These are phyloP conservation scores for Psylliodes chrysocephalus DNA, from an alignment of 2,888 invertebrate species.

Conservation along the genomic window DNA sequence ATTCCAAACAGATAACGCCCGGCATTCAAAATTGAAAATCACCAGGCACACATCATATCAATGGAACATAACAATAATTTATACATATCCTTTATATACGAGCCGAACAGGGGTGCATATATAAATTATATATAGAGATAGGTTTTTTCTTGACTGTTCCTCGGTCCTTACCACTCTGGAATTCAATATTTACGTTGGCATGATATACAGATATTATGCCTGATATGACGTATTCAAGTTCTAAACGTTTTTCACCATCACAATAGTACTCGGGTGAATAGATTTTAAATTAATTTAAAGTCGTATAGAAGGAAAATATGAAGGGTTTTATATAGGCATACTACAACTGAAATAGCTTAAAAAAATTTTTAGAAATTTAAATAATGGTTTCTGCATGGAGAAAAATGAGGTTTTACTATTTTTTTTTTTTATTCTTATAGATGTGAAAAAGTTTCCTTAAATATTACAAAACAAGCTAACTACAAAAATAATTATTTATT, in stretches of 20 bases:
- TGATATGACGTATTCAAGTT: conserved; percentile 16
- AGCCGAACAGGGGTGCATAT: conserved; percentile 50
- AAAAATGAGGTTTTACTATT: too few relatives aligned
- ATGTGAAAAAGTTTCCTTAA: too few relatives aligned
- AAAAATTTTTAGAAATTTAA: too few relatives aligned
- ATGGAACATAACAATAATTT: conserved; percentile 50
- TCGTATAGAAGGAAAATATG: background rate
- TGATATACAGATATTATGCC: conserved; percentile 21
- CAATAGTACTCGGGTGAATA: conserved; percentile 11
- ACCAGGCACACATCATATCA: conserved; percentile 42
- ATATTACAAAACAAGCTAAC: too few relatives aligned
- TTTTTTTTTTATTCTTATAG: too few relatives aligned
- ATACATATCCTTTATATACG: conserved; percentile 48
- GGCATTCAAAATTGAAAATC: conserved; percentile 26
- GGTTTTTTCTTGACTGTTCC: conserved; percentile 11
- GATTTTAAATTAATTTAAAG: conserved; percentile 9
- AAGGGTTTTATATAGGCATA: too few relatives aligned
- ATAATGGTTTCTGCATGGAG: too few relatives aligned
- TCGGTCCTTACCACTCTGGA: conserved; percentile 7
- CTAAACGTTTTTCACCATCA: conserved; percentile 16
- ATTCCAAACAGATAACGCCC: conserved; percentile 13
- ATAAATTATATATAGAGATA: conserved; percentile 50
- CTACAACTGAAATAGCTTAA: too few relatives aligned
- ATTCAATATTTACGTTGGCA: conserved; percentile 25
- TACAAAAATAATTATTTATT: too few relatives aligned